phyloP scores from a whole-genome alignment of 1,140 invertebrate species.

The Hermetia illucens region DNA sequence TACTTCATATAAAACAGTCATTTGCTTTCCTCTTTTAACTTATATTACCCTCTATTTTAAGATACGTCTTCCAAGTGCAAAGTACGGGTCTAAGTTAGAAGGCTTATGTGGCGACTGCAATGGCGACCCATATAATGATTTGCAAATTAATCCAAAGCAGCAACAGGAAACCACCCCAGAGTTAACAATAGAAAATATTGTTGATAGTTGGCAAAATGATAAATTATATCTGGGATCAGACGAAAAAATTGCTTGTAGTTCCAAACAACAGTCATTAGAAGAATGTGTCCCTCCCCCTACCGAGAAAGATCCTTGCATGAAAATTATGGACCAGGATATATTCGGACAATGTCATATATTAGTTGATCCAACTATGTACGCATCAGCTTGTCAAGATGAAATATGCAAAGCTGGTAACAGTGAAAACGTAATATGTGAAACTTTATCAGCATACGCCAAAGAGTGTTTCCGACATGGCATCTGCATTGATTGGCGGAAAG shows the following conservation, averaged over 20 bases:
- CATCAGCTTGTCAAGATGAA: conserved; percentile 52
- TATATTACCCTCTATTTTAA: background rate
- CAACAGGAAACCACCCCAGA: conserved; percentile 17
- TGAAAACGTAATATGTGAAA: conserved; percentile 40
- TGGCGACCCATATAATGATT: conserved; percentile 44
- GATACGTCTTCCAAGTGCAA: conserved; percentile 45
- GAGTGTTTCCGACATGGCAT: conserved; percentile 51
- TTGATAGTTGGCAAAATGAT: conserved; percentile 44
- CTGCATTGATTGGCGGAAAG: conserved; percentile 53
- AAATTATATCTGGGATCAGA: conserved; percentile 26
- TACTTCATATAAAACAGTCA: conserved; percentile 23
- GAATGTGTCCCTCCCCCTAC: conserved; percentile 37
- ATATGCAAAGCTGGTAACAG: conserved; percentile 38
- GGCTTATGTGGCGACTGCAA: conserved; percentile 71
- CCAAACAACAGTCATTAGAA: conserved; percentile 25
- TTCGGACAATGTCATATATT: conserved; percentile 60
- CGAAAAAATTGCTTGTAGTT: conserved; percentile 19
- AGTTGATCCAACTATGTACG: conserved; percentile 49
- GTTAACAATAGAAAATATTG: conserved; percentile 34
- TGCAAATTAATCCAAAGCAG: conserved; percentile 37
- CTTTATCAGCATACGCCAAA: conserved; percentile 54
- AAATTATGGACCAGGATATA: conserved; percentile 41
- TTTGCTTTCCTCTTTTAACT: background rate
- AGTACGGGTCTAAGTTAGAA: conserved; percentile 55
- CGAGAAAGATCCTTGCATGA: conserved; percentile 46